A percentile compares a stretch with the other conserved stretches of the same genome.
phyloP scores from a whole-genome alignment of 2,113 vertebrate species.

The Gobiocypris rarus region DNA sequence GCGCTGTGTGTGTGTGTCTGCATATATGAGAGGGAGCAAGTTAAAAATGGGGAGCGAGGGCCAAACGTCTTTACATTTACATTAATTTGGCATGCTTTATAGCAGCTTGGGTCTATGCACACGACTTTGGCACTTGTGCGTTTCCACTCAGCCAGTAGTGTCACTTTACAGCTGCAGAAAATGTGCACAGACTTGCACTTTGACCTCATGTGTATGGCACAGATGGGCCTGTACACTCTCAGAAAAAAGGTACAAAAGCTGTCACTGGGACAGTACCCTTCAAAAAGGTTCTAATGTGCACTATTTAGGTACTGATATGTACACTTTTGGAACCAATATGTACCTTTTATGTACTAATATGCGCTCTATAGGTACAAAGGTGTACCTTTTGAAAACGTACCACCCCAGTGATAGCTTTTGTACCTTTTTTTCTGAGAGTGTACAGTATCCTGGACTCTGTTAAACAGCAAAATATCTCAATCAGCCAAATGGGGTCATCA shows the following conservation, averaged over 20 bases:
- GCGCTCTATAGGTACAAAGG: no score
- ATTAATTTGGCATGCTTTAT: slow-evolving; percentile 17
- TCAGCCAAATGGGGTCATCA: neutral
- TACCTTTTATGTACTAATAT: no score
- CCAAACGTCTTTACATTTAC: neutral
- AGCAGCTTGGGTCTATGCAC: neutral
- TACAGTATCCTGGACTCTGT: no score
- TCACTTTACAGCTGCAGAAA: slow-evolving; percentile 25
- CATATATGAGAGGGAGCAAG: neutral
- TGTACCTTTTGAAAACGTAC: no score
- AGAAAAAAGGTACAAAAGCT: no score
- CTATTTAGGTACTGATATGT: no score
- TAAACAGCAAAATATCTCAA: neutral
- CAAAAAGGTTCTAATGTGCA: no score
- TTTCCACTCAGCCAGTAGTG: neutral
- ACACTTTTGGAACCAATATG: no score
- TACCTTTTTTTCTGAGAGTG: no score
- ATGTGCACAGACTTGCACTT: neutral
- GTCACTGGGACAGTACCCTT: no score
- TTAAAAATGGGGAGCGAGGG: neutral
- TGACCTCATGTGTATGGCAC: slow-evolving; percentile 12
- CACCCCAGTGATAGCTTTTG: no score
- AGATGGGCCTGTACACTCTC: neutral
- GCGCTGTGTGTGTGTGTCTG: slow-evolving; percentile 12
- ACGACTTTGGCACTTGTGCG: slow-evolving; percentile 18